Evolutionary conservation across 92 coral and sea anemone species (phyloP), one percentile per base, ranked within the genome.

Genomic region (Palythoa grandis): DNA sequence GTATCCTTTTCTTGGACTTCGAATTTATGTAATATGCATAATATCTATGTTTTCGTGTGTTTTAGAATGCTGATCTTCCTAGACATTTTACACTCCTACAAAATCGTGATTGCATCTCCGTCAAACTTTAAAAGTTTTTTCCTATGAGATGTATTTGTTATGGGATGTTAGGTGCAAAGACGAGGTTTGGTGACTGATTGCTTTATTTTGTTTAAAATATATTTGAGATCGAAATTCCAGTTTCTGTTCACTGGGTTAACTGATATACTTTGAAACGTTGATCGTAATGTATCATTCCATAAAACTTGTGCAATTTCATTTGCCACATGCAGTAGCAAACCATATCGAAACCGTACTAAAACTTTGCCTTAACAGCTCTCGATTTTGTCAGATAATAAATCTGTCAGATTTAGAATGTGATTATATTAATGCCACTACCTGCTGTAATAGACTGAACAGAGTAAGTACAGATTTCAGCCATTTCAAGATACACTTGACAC

Each of bases 391-490:
- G 99, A 96, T 96, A 14, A 94, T 96, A 52, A 94, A 96, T 83
- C 85, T 96, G 43, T 96, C 99, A 72, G 99, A 96, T 87, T 88
- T 96, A 76, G 99, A 96, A 92, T 96, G 99, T 86, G 99, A 96
- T 88, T 96, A 96, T 88, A 94, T 96, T 86, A 96, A 96, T 89
- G 99, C 98, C 20, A 96, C 93, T 14, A 91, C 95, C 14, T 96
- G 99, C 79, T 96, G 99, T 60, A 63, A 83, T 71, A 87, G 99
- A 43, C 88, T 96, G 16, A 96, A 96, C 92, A 89, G 88, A 86
- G 99, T 96, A 92, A 90, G 96, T 83, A 39, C 17, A 25, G 0
- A 5, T 29, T 22, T 69, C 15, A 69, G 12, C 37, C 12, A 7
- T 9, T 20, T 15, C 11, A 67, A 25, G 13, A 67, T 3, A 67